A percentile compares a stretch with the other conserved stretches of the same genome.
Evolutionary conservation across 2,113 vertebrate genomes (phyloP).

Genomic region (Passer montanus): DNA sequence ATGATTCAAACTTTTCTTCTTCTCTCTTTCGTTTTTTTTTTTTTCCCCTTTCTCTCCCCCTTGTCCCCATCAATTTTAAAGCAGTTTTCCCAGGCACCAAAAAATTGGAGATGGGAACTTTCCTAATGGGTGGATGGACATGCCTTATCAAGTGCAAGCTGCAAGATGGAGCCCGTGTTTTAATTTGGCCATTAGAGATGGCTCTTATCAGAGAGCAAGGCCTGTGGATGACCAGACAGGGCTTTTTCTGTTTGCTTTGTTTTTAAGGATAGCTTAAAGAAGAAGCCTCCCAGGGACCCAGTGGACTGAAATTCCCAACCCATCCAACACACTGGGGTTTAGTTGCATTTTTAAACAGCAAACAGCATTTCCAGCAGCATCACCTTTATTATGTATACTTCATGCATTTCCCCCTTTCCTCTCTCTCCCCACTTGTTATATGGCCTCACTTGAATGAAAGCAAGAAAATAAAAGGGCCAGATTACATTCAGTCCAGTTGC

Average conservation of each 20-base stretch:
- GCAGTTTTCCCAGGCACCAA: constrained; percentile 68
- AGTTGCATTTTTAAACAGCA: background rate
- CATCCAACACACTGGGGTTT: background rate
- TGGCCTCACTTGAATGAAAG: constrained; percentile 42
- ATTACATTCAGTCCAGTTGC: constrained; percentile 56
- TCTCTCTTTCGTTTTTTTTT: background rate
- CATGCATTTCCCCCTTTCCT: background rate
- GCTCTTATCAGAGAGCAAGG: background rate
- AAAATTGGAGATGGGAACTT: background rate
- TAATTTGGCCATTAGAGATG: constrained; percentile 13
- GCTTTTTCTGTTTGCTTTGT: background rate
- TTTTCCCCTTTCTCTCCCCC: background rate
- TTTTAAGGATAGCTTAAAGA: background rate
- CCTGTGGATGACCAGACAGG: background rate
- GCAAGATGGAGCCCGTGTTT: background rate
- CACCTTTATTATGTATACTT: constrained; percentile 8
- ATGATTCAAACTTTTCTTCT: constrained; percentile 66
- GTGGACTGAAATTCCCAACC: background rate
- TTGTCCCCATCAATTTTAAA: constrained; percentile 20
- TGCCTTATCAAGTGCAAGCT: background rate
- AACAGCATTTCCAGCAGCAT: background rate
- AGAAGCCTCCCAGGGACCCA: background rate
- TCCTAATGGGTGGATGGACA: rapidly evolving
- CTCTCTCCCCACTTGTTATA: constrained; percentile 12
- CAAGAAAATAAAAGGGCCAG: constrained; percentile 51